Evolutionary conservation across 2,888 invertebrate species (phyloP).

Genomic region (Hirtodrosophila alboralis): DNA sequence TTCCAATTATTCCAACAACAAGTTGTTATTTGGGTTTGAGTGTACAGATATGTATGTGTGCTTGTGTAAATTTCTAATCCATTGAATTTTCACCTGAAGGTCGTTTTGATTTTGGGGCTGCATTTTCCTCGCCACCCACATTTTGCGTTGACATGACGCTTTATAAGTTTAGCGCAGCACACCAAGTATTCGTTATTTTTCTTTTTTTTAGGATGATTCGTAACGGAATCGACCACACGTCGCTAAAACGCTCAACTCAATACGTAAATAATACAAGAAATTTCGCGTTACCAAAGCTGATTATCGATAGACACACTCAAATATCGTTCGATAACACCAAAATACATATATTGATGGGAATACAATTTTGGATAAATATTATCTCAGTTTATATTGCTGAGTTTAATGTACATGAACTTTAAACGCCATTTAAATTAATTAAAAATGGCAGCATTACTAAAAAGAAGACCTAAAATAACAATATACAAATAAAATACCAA

Average conservation of each 20-base stretch:
- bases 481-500: no score
- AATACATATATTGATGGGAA: neutral
- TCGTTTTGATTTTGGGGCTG: slow-evolving; percentile 85
- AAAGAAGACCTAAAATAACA: no score
- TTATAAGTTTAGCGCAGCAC: slow-evolving; percentile 9
- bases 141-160: slow-evolving; percentile 76
- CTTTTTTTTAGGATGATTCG: slow-evolving; percentile 13
- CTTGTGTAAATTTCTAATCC: slow-evolving; percentile 6
- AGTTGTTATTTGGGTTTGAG: slow-evolving; percentile 59
- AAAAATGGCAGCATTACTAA: no score
- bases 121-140: slow-evolving; percentile 81
- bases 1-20: slow-evolving; percentile 26
- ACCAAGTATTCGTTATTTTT: slow-evolving; percentile 14
- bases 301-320: slow-evolving; percentile 37
- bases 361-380: slow-evolving; percentile 1
- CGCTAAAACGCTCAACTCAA: slow-evolving; percentile 40
- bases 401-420: no score
- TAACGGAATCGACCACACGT: slow-evolving; percentile 23
- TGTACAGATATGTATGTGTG: slow-evolving; percentile 17
- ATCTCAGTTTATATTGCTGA: neutral
- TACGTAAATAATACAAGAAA: slow-evolving; percentile 70
- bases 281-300: slow-evolving; percentile 40
- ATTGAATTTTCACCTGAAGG: slow-evolving; percentile 85
- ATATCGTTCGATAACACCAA: slow-evolving; percentile 28
- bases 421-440: no score